A percentile compares a stretch with the other conserved stretches of the same genome.
Evolutionary conservation across 2,888 invertebrate genomes (phyloP).

Genomic region (Cheilosia grossa): DNA sequence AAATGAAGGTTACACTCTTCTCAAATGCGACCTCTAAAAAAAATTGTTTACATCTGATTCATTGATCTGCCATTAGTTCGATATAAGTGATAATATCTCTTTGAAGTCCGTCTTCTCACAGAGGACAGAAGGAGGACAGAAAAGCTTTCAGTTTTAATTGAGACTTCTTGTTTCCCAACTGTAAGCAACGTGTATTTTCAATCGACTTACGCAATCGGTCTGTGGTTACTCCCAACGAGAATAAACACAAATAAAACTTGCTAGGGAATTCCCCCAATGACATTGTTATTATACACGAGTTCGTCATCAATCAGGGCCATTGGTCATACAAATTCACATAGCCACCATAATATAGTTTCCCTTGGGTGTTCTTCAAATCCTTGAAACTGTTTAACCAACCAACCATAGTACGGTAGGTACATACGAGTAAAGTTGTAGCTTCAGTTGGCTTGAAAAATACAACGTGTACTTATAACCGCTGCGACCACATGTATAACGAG

Average conservation of each 20-base stretch:
- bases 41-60: conserved; percentile 12
- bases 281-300: neutral
- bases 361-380: conserved; percentile 14
- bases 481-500: neutral
- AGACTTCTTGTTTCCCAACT: conserved; percentile 8
- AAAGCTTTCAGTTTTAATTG: conserved; percentile 10
- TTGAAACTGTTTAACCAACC: conserved; percentile 17
- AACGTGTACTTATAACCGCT: conserved; percentile 7
- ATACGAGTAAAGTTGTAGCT: neutral
- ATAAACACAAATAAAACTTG: neutral
- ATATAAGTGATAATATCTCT: neutral
- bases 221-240: neutral
- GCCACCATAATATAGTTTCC: neutral
- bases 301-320: conserved; percentile 3
- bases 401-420: neutral
- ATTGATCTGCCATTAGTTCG: conserved; percentile 10
- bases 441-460: neutral
- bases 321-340: conserved; percentile 13
- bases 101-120: neutral
- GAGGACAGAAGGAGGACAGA: neutral
- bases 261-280: conserved; percentile 40
- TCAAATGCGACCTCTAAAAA: neutral
- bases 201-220: neutral
- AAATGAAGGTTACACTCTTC: conserved; percentile 17
- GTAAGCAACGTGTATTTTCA: neutral